These are phyloP conservation scores for Tiliacea aurago DNA, from an alignment of 2,888 invertebrate species.

Conservation along the genomic window DNA sequence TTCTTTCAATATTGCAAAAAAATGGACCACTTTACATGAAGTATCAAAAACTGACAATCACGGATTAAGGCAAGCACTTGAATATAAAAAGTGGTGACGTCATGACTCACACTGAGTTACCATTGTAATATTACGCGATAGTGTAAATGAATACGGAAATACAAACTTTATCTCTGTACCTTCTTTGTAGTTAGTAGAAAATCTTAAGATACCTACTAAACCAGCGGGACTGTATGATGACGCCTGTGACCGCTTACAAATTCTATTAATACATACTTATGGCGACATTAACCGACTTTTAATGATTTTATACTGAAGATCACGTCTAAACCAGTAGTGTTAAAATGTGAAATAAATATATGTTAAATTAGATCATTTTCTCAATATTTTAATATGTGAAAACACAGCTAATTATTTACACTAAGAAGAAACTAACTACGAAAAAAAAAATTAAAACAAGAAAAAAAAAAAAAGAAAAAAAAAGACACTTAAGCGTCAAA, in stretches of 20 bases:
- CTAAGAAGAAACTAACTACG: too few species aligned
- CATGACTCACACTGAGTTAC: conserved; percentile 12
- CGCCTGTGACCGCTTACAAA: not conserved
- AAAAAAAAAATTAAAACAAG: too few species aligned
- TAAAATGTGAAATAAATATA: too few species aligned
- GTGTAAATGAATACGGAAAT: not conserved
- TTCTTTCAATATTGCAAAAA: not conserved
- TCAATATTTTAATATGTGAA: too few species aligned
- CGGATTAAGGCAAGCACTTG: conserved; percentile 4
- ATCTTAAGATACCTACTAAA: not conserved
- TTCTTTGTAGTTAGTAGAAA: not conserved
- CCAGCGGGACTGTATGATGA: not conserved
- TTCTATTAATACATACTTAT: too few species aligned
- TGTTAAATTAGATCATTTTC: too few species aligned
- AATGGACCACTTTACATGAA: not conserved
- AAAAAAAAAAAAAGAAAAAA: too few species aligned
- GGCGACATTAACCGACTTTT: too few species aligned
- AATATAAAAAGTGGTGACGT: conserved; percentile 36
- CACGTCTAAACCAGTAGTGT: too few species aligned
- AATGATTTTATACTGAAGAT: too few species aligned
- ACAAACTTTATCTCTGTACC: not conserved
- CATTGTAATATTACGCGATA: not conserved
- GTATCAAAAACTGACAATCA: conserved; percentile 20
- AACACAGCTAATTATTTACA: too few species aligned
- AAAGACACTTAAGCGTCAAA: too few species aligned